Conservation (phyloP, 2,113 vertebrate genomes). For the Thunnus maccoyii region DNA sequence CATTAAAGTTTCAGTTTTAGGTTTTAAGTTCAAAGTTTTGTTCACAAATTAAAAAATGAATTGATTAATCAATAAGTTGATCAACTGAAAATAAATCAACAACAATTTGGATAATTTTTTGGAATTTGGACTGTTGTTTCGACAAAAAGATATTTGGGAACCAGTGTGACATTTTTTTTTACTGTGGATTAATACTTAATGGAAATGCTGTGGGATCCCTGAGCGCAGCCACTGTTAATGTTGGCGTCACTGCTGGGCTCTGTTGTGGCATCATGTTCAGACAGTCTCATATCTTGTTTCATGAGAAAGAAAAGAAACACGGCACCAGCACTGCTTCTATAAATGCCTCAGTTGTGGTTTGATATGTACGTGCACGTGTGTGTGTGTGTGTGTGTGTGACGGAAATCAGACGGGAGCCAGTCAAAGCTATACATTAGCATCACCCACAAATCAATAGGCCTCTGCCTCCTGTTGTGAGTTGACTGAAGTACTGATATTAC, state of each 20-base stretch:
- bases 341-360: constrained; percentile 15
- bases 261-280: constrained; percentile 17
- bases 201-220: too few relatives aligned
- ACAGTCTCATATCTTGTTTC: constrained; percentile 29
- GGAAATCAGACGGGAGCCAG: constrained; percentile 18
- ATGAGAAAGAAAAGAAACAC: constrained; percentile 25
- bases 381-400: neutral
- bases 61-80: too few relatives aligned
- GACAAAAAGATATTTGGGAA: too few relatives aligned
- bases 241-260: neutral
- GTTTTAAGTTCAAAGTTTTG: too few relatives aligned
- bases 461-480: constrained; percentile 54
- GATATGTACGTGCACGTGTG: neutral
- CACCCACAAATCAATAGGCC: constrained; percentile 60
- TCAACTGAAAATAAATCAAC: too few relatives aligned
- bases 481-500: constrained; percentile 48
- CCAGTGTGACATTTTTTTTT: too few relatives aligned
- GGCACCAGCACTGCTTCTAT: constrained; percentile 32
- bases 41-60: too few relatives aligned
- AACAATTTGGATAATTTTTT: too few relatives aligned
- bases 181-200: too few relatives aligned
- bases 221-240: too few relatives aligned
- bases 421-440: constrained; percentile 52
- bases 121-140: too few relatives aligned
- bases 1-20: neutral